phyloP scores from a whole-genome alignment of 2,888 invertebrate species.

The Drosophila anomalata region DNA sequence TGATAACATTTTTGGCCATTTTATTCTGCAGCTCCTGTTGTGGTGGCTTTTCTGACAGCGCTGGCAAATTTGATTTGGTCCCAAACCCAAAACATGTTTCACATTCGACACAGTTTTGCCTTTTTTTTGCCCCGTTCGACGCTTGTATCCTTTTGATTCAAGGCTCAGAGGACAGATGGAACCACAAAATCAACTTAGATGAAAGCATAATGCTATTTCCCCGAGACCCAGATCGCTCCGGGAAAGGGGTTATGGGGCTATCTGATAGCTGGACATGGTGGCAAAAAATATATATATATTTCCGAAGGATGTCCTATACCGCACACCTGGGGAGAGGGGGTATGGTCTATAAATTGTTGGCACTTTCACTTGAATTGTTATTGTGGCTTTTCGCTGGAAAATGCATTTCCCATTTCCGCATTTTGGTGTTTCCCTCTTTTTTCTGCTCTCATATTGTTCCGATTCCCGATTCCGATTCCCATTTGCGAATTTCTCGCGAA shows the following conservation, averaged over 20 bases:
- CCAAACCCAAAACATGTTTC: conserved; percentile 36
- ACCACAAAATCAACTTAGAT: conserved; percentile 39
- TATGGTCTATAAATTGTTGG: conserved; percentile 9
- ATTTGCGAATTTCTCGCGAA: neutral
- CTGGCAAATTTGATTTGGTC: conserved; percentile 37
- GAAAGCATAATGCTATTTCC: conserved; percentile 23
- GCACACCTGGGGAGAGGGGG: conserved; percentile 1
- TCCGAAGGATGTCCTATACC: neutral
- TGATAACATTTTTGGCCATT: neutral
- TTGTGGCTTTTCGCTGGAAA: conserved; percentile 20
- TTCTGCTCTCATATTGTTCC: too few species aligned
- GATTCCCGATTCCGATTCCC: neutral
- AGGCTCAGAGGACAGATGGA: conserved; percentile 21
- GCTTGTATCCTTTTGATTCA: conserved; percentile 15
- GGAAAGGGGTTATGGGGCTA: neutral
- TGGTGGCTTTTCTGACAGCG: neutral
- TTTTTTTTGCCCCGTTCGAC: neutral
- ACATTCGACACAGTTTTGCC: conserved; percentile 13
- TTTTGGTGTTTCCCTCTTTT: neutral
- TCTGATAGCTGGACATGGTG: neutral
- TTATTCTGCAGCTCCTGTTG: neutral
- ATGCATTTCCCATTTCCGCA: conserved; percentile 9
- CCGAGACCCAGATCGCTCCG: neutral
- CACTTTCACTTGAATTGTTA: conserved; percentile 16
- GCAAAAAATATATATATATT: neutral